phyloP scores from a whole-genome alignment of 2,113 vertebrate species.

The Amphilophus citrinellus region DNA sequence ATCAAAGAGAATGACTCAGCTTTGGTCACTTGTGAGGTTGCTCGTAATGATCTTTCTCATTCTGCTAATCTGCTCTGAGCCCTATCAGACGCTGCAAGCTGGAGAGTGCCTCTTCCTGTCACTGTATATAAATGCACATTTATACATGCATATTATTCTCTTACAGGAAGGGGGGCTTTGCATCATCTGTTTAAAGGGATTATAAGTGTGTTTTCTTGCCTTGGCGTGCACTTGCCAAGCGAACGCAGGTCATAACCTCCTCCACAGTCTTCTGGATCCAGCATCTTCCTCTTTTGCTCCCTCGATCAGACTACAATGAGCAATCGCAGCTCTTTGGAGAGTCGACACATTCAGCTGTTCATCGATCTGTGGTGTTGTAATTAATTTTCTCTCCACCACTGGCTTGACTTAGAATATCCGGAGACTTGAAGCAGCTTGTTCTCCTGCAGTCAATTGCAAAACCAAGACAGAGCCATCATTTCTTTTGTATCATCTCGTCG shows the following conservation, averaged over 20 bases:
- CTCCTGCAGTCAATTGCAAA: constrained; percentile 68
- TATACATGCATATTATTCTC: constrained; percentile 3
- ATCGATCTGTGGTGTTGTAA: constrained; percentile 81
- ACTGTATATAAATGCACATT: constrained; percentile 24
- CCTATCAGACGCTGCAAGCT: constrained; percentile 51
- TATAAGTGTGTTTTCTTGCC: constrained; percentile 28
- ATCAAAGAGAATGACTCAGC: constrained; percentile 72
- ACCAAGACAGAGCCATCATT: constrained; percentile 45
- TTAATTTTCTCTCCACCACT: constrained; percentile 77
- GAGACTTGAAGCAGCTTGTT: constrained; percentile 62
- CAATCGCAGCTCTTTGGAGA: constrained; percentile 76
- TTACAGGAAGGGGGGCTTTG: not conserved
- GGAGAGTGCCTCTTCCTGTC: constrained; percentile 41
- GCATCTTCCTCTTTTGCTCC: constrained; percentile 35
- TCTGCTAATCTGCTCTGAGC: constrained; percentile 66
- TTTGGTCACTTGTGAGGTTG: constrained; percentile 67
- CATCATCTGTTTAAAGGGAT: constrained; percentile 29
- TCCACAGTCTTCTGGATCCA: constrained; percentile 22
- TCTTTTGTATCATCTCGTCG: constrained; percentile 62
- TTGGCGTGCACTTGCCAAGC: constrained; percentile 42
- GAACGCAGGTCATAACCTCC: constrained; percentile 46
- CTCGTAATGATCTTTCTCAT: constrained; percentile 65
- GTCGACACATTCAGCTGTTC: constrained; percentile 76
- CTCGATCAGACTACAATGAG: constrained; percentile 66
- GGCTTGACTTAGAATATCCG: constrained; percentile 75